Base-by-base conservation (phyloP, 2,113 vertebrate species). In the Promerops cafer region DNA sequence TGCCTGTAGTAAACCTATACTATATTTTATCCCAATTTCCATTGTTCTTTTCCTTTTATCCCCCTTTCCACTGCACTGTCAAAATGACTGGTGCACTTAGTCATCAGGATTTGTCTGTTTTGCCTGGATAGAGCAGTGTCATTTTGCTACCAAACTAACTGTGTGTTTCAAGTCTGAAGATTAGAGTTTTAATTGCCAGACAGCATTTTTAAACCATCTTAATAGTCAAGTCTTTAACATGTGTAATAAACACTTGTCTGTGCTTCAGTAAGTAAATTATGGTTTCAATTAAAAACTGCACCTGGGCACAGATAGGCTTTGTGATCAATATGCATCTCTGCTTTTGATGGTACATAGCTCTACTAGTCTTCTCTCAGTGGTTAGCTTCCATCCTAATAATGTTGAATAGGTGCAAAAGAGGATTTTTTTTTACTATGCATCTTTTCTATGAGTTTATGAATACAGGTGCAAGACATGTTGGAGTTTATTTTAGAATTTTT, bases 281-380 rank as follows among this genome's bases (percentile, higher is more conserved):
- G 33, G 12, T 75, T 92, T 83, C 75, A 95, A 81, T 83, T 74
- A 47, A 81, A 85, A 76, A 24, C 49, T 61, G 23, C 71, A 65
- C 42, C 52, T 80, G 39, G 61, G 52, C 68, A 65, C 47, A 63
- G 28, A 21, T 35, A 30, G 35, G 8, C 44, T 89, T 65, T 89
- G 33, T 77, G 60, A 81, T 89, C 26, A 61, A 2, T 50, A 5
- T 50, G 8, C n/a, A n/a, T 53, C 27, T 85, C 15, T 76, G 44
- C 45, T 83, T 72, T 86, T 93, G 45, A 22, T 2, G 13, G 37
- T 74, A 19, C 8, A 2, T 18, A 31, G 10, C 31, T 86, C 50
- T 89, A 1, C 39, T 82, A 64, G 27, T 66, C 42, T 61, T 56
- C 20, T 59, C 30, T 82, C n/a, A 18, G 3, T 27, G 24, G 10